Base-by-base conservation (phyloP, 2,113 vertebrate genomes). In the Brachypodius melanocephalos region DNA sequence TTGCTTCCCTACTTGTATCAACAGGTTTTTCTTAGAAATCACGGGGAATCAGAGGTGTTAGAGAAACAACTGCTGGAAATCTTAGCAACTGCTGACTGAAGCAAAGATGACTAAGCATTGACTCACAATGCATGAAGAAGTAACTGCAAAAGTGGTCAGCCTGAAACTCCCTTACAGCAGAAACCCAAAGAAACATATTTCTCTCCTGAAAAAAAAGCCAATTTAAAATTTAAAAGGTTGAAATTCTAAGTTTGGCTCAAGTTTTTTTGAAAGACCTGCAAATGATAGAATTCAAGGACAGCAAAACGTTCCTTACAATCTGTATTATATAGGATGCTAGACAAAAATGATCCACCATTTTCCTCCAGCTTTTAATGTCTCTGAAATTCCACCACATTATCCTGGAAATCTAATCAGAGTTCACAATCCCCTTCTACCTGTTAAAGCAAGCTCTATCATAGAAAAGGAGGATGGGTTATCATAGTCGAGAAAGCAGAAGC, bases 11-110 rank as follows among this genome's bases (percentile, higher is more conserved):
- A 48, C 12, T 87, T 61, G 2, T 36, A 79, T 61, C 28, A 85
- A 54, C 3, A 54, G 28, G 14, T 51, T 88, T 88, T 79, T 90
- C 82, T 79, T 82, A 46, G 71, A 85, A 88, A 69, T n/a, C 38
- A 28, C 17, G 17, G 10, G 45, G 36, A 78, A 76, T 58, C 38
- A 79, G 69, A 79, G 20, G 42, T 69, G 49, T 54, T 38, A 81
- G 32, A 71, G 87, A 81, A 55, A 79, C 45, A 85, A 42, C 85
- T 88, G 42, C 49, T 93, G 54, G 71, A 69, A 88, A 94, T 43
- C 13, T 90, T 46, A 92, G 79, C 58, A 90, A 31, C 66, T 93
- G 79, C 68, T 90, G 83, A 92, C 75, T 84, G 68, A 83, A 85
- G 57, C 14, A 17, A 79, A 91, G 66, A 69, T 77, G 78, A 93